Percentiles rank a stretch among this genome's conserved stretches.
Conservation (phyloP, 2,888 invertebrate species). For the Barypeithes pellucidus region DNA sequence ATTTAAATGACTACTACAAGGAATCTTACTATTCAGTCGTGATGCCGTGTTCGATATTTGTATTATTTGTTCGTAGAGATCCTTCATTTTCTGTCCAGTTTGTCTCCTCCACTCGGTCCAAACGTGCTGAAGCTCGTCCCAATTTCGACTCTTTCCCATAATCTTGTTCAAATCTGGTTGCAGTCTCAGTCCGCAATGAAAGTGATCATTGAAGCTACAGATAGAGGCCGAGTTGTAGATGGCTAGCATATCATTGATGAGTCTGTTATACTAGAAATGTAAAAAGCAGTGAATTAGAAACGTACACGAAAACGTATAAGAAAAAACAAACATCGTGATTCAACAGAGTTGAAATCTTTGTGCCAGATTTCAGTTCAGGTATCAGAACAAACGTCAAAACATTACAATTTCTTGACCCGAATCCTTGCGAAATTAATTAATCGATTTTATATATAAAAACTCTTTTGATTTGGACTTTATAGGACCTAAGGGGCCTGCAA, state of each 20-base stretch:
- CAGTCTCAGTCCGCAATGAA: conserved; percentile 85
- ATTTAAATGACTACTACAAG: conserved; percentile 53
- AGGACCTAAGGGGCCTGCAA: no score
- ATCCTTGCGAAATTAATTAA: no score
- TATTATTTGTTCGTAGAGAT: conserved; percentile 85
- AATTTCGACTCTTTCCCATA: conserved; percentile 87
- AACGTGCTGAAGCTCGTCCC: conserved; percentile 89
- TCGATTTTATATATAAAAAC: no score
- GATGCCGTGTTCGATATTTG: conserved; percentile 88
- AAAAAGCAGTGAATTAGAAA: conserved; percentile 10
- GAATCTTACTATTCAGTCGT: conserved; percentile 82
- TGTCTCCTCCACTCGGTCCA: conserved; percentile 95
- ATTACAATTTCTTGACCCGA: no score
- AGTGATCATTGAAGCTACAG: conserved; percentile 88
- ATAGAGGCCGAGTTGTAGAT: conserved; percentile 90
- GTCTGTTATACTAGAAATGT: conserved; percentile 83
- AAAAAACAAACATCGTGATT: no score
- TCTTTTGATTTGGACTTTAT: no score
- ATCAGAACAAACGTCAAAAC: no score
- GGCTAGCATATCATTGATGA: conserved; percentile 91
- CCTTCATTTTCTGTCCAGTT: conserved; percentile 85
- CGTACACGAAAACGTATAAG: not conserved
- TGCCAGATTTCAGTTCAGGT: no score
- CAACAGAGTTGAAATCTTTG: no score
- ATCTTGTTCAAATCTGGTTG: conserved; percentile 85